Evolutionary conservation across 2,113 vertebrate species (phyloP), one percentile per base, ranked within the genome.

Genomic region (Grammomys dolichurus): DNA sequence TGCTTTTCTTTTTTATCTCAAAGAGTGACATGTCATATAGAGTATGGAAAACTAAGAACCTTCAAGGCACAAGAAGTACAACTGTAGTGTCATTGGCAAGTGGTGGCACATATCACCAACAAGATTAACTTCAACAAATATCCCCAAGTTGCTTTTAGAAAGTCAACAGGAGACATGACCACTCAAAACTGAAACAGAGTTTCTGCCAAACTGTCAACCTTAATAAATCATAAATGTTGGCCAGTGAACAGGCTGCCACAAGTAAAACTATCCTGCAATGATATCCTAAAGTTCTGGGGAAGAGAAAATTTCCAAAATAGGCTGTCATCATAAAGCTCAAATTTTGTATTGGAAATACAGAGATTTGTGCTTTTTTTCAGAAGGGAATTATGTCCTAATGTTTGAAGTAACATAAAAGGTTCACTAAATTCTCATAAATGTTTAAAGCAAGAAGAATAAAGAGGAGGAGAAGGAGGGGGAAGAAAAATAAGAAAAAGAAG

Each of bases 71-170:
- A 43, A 65, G 13, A 90, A 11, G 22, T 54, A 72, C 1, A 54
- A 56, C 33, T 60, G 75, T 22, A 14, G 11, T 7, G 16, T 40
- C 43, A 75, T 65, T 75, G 33, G 77, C 33, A 94, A 94, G 98
- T 91, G 98, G 98, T 97, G 98, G 99, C 7, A 97, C 98, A 98
- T 98, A 99, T 97, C 98, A 99, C 96, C 7, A 99, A 99, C 98
- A 98, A 99, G 89, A 99, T 99, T 97, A 99, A 98, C 98, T 99
- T 99, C 3, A 98, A 99, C 73, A 98, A 99, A 98, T 99, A 98
- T 77, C 43, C 48, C 67, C 73, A 87, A 11, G 58, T 81, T 46
- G 75, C 20, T n/a, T 2, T 58, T 98, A 99, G 43, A 99, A 99
- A 97, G 98, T 99, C 92, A 98, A 98, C 70, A 99, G 98, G 98